Evolutionary conservation across 2,113 vertebrate genomes (phyloP).

Genomic region (Glaucomys volans): DNA sequence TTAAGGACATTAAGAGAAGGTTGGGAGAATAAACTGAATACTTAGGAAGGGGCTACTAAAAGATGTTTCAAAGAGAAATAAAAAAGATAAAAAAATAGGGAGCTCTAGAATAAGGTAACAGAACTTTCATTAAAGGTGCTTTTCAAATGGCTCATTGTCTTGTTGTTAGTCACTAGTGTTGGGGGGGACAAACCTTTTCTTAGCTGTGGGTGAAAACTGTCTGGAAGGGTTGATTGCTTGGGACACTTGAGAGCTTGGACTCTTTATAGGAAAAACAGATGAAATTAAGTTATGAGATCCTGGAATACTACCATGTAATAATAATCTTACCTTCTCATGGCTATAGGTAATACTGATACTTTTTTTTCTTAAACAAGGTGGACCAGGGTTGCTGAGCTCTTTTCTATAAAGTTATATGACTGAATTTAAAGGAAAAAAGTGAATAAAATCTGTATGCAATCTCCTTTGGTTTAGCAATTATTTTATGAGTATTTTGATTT

Average conservation of each 20-base stretch:
- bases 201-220: neutral
- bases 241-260: neutral
- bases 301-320: neutral
- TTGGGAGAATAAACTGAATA: neutral
- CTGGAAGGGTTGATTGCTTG: neutral
- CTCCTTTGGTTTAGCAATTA: constrained; percentile 23
- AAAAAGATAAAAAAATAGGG: neutral
- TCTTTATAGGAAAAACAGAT: neutral
- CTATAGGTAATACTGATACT: neutral
- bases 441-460: neutral
- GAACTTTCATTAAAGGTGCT: neutral
- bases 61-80: neutral
- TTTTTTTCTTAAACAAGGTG: constrained; percentile 39
- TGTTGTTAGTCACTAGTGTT: neutral
- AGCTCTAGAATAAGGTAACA: neutral
- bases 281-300: neutral
- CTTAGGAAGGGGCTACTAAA: neutral
- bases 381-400: neutral
- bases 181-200: neutral
- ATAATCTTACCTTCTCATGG: neutral
- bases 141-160: neutral
- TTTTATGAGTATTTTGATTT: neutral
- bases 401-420: neutral
- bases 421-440: constrained; percentile 29
- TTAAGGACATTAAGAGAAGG: neutral